Base-by-base conservation (phyloP, 2,888 invertebrate genomes). In the Oasisia sp. region DNA sequence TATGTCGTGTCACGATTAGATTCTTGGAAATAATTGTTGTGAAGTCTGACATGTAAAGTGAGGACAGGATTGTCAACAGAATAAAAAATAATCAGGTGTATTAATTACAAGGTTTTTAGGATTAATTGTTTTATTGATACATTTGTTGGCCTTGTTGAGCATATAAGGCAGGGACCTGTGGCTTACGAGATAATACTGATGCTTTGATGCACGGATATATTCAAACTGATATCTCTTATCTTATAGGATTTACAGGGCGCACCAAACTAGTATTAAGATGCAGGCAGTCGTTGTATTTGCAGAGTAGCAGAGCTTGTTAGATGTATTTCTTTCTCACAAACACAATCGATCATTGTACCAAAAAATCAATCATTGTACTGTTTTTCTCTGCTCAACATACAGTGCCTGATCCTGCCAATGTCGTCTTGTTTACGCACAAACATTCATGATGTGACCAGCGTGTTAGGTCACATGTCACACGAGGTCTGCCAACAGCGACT, bases 381-480 rank as follows among this genome's bases (percentile, higher is more conserved):
- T 32, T 90, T 32, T 90, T 90, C 44, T 32, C 90, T 90, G 32
- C 90, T 90, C 38, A 38, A 90, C 8, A 19, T 90, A 90, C 32
- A 90, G 38, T 90, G 90, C 90, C 90, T 19, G 14, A 27, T 38
- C 90, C 44, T 90, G 90, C 44, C 90, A 90, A 32, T 32, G 19
- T 38, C 90, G 14, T 90, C 44, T 90, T 90, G 90, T 90, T 44
- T 38, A 44, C 44, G 44, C 90, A 32, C 32, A 90, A 90, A 90
- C 90, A 50, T 50, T 50, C 50, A 14, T 50, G 14, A 7, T 56
- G 19, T 56, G 19, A 56, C 19, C 74, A 14, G 27, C 7, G 74
- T n/a, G 7, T 74, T 19, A 74, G 27, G 2, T 27, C 19, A 27
- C 74, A 74, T 74, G 19, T 27, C 19, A 74, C 74, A 74, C 27